Evolutionary conservation across 2,888 invertebrate species (phyloP).

Genomic region (Octonoba sinensis): DNA sequence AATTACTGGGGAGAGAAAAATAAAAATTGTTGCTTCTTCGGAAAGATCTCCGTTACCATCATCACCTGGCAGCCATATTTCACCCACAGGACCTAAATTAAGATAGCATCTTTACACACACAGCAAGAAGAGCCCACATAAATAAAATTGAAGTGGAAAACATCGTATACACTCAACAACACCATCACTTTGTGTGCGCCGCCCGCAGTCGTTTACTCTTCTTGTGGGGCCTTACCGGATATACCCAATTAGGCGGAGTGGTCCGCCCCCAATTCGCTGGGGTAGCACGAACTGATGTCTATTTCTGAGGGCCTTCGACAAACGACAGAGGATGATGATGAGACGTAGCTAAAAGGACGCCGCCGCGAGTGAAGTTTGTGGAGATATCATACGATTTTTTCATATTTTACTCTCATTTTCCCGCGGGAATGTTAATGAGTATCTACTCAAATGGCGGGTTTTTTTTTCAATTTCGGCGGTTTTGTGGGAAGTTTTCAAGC

Average conservation of each 20-base stretch:
- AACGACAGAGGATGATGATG: constrained; percentile 17
- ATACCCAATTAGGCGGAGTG: constrained; percentile 34
- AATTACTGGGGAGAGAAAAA: not conserved
- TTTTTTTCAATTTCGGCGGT: not conserved
- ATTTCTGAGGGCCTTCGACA: constrained; percentile 46
- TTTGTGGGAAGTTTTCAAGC: not conserved
- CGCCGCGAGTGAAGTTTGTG: not conserved
- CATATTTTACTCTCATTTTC: not conserved
- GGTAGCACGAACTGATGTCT: constrained; percentile 45
- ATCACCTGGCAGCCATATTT: constrained; percentile 4
- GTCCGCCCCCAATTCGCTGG: not conserved
- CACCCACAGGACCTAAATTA: not conserved
- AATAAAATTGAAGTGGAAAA: no score
- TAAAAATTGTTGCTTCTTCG: not conserved
- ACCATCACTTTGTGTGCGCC: not conserved
- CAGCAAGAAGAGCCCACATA: not conserved
- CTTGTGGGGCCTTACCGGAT: constrained; percentile 34
- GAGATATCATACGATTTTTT: not conserved
- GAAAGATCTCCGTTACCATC: not conserved
- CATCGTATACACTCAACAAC: not conserved
- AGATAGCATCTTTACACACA: not conserved
- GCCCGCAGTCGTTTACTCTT: constrained; percentile 11
- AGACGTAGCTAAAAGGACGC: constrained; percentile 15
- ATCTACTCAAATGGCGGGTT: not conserved
- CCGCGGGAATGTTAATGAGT: constrained; percentile 7